A percentile compares a stretch with the other conserved stretches of the same genome.
Evolutionary conservation across 2,113 vertebrate species (phyloP).

Genomic region (Thinocorus orbignyianus): DNA sequence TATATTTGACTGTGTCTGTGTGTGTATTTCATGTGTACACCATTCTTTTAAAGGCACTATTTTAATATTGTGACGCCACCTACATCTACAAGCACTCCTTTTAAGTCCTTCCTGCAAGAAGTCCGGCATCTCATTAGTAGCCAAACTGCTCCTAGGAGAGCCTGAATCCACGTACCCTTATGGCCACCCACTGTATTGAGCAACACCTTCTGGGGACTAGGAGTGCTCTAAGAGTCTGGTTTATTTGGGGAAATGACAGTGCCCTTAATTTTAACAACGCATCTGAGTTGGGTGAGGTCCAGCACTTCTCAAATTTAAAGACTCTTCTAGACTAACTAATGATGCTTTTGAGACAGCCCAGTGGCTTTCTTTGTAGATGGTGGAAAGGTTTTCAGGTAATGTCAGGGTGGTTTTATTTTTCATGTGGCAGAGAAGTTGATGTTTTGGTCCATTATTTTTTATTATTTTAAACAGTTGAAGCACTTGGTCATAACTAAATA

Average conservation of each 20-base stretch:
- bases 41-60: neutral
- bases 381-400: neutral
- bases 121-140: neutral
- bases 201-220: neutral
- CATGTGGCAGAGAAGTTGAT: neutral
- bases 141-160: rapidly evolving
- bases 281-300: neutral
- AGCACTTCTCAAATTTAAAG: neutral
- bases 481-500: neutral
- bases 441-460: neutral
- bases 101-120: neutral
- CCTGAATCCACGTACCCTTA: neutral
- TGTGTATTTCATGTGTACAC: neutral
- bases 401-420: neutral
- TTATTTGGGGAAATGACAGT: neutral
- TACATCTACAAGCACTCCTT: neutral
- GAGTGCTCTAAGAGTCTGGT: neutral
- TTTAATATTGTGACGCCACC: neutral
- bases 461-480: neutral
- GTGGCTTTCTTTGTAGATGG: neutral
- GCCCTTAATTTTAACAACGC: neutral
- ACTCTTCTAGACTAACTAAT: neutral
- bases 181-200: neutral
- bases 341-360: neutral
- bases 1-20: neutral